Evolutionary conservation across 2,797 vertebrate species (phyloP).

Genomic region (Periophthalmus magnuspinnatus): DNA sequence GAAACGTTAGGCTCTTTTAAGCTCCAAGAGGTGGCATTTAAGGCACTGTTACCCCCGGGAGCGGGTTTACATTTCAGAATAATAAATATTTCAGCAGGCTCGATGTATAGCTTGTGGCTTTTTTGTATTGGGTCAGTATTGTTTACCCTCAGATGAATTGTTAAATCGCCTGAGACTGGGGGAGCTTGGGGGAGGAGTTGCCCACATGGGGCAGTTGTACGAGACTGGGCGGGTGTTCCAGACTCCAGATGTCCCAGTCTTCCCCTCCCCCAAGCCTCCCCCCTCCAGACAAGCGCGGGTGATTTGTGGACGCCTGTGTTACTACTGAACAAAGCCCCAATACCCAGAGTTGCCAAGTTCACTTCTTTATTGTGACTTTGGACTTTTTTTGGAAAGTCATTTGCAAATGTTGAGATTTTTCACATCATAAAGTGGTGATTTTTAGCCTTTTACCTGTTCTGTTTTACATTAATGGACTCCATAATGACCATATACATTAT

Average conservation of each 20-base stretch:
- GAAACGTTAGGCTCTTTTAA: not conserved
- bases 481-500: too few relatives aligned
- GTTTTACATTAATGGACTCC: too few relatives aligned
- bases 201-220: constrained; percentile 41
- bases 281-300: constrained; percentile 42
- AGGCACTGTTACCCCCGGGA: not conserved
- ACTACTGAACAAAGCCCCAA: constrained; percentile 59
- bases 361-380: too few relatives aligned
- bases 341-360: not conserved
- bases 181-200: constrained; percentile 33
- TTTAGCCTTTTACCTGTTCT: too few relatives aligned
- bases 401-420: too few relatives aligned
- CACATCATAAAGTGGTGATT: too few relatives aligned
- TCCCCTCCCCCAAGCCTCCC: constrained; percentile 63
- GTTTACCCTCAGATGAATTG: constrained; percentile 38
- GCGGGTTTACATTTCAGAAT: constrained; percentile 19
- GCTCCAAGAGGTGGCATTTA: not conserved
- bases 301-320: constrained; percentile 44
- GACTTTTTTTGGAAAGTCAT: too few relatives aligned
- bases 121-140: constrained; percentile 28
- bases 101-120: not conserved
- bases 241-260: constrained; percentile 76
- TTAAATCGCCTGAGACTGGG: constrained; percentile 34
- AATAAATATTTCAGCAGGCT: constrained; percentile 40
- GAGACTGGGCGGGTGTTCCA: constrained; percentile 49